Conservation (phyloP, 64 coral and sea anemone species). For the Pocillopora damicornis region DNA sequence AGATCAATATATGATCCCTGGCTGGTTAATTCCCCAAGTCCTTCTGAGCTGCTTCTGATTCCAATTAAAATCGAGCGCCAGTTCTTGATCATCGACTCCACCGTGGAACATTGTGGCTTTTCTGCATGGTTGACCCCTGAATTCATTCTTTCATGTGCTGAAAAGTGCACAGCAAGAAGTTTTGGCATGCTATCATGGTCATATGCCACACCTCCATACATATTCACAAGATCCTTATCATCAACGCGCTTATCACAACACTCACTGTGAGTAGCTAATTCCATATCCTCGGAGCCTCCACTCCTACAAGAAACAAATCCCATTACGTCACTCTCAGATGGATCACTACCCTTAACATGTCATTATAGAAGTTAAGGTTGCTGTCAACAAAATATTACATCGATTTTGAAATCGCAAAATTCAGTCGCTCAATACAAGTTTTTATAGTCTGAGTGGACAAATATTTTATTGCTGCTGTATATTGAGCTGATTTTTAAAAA, state of each 20-base stretch:
- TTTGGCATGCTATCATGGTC: constrained; percentile 52
- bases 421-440: too few species aligned
- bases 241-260: neutral
- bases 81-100: neutral
- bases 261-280: constrained; percentile 16
- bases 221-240: constrained; percentile 4
- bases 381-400: too few species aligned
- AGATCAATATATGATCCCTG: neutral
- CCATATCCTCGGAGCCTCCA: neutral
- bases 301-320: neutral
- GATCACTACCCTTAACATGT: too few species aligned
- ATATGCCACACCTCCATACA: constrained; percentile 38
- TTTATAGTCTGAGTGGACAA: too few species aligned
- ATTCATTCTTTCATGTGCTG: neutral
- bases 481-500: too few species aligned
- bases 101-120: neutral
- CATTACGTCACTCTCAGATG: neutral
- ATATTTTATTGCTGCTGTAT: too few species aligned
- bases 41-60: neutral
- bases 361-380: too few species aligned
- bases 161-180: constrained; percentile 45
- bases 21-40: neutral
- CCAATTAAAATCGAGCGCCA: neutral
- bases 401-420: too few species aligned
- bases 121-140: neutral